Conservation (phyloP, 2,797 vertebrate species). For the Phrynocephalus vlangalii region DNA sequence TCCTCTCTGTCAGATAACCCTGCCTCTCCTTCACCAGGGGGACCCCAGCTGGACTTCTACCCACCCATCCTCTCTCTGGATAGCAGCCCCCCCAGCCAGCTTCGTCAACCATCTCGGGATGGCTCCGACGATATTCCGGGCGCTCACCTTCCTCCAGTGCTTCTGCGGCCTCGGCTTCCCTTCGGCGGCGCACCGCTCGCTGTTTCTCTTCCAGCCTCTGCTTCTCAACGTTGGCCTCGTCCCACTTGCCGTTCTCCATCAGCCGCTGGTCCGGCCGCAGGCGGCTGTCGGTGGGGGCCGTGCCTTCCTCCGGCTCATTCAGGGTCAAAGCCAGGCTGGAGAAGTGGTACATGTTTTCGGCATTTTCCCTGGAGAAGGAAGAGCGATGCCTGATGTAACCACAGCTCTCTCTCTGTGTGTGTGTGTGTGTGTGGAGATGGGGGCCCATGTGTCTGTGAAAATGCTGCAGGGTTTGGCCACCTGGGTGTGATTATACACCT, state of each 20-base stretch:
- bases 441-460: fast-evolving
- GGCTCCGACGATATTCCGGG: fast-evolving
- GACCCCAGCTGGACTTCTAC: too few species aligned
- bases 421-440: too few species aligned
- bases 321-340: conserved; percentile 82
- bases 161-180: conserved; percentile 69
- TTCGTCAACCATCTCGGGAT: too few species aligned
- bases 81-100: neutral
- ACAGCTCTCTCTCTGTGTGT: too few species aligned
- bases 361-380: conserved; percentile 72
- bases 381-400: fast-evolving
- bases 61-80: too few species aligned
- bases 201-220: conserved; percentile 84
- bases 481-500: neutral
- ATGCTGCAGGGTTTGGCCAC: neutral
- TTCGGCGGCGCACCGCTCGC: conserved; percentile 70
- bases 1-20: too few species aligned
- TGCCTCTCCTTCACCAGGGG: too few species aligned
- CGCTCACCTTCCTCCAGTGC: conserved; percentile 78
- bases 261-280: conserved; percentile 81
- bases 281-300: conserved; percentile 82
- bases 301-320: conserved; percentile 77
- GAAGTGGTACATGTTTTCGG: conserved; percentile 86
- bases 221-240: conserved; percentile 83
- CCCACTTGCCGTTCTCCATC: conserved; percentile 85